Evolutionary conservation across 2,888 invertebrate genomes (phyloP), one percentile per base, ranked within the genome.

Genomic region (Geophilus truncorum): DNA sequence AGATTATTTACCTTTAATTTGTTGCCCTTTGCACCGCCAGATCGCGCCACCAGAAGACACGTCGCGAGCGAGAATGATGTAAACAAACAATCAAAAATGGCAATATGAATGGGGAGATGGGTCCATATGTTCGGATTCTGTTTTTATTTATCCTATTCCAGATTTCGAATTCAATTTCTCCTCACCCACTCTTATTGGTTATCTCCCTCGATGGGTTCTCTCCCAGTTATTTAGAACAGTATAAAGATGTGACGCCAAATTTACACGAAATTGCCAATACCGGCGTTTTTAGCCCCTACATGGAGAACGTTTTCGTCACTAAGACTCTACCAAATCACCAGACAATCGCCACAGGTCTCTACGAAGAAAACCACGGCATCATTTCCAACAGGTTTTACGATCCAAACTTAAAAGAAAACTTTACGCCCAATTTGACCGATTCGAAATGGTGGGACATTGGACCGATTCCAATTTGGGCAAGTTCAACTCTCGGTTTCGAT

Each of bases 311-410:
- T n/a, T 82, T 81, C 18, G 79, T 81, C 25, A 80, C 82, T 0
- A 82, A 82, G 79, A 82, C 82, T 7, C 80, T 82, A 23, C 82
- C 82, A 45, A 82, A 82, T 76, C 82, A 82, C 32, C 45, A 78
- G 51, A 81, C 82, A 23, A 82, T 82, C 23, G 82, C 80, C 0
- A 84, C 84, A 78, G 85, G 85, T 25, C 83, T 85, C 15, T 85
- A 86, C 82, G 85, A 86, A 4, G 87, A 87, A 83, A 84, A 81
- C 28, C 87, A 87, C 83, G 86, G 86, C 6, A 85, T 87, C 36
- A 83, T 87, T 32, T 86, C 86, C n/a, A 87, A 87, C 81, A 85
- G 85, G 83, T 86, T 87, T 85, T 86, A 85, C 81, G 86, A 87
- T 83, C 79, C 84, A 6, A 81, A 82, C 0, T 81, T 82, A 12